Percentiles rank a stretch among this genome's conserved stretches.
Conservation (phyloP, 2,888 invertebrate genomes). For the Abscondita cerata region DNA sequence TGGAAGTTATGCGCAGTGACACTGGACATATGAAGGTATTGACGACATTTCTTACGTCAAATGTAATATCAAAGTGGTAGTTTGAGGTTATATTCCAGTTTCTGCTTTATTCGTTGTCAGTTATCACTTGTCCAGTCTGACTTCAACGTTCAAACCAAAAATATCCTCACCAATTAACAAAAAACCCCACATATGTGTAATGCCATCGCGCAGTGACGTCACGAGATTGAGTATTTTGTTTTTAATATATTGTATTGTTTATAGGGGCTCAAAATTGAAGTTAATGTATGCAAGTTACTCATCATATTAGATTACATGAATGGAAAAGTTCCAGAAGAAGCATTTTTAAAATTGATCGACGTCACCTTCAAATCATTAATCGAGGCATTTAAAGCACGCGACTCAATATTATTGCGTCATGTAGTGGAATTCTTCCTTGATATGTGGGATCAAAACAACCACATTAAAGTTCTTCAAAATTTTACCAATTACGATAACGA, state of each 20-base stretch:
- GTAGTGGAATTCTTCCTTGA: slow-evolving; percentile 65
- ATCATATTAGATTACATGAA: slow-evolving; percentile 63
- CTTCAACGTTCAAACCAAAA: too few species aligned
- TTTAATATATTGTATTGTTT: neutral
- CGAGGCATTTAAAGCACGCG: slow-evolving; percentile 58
- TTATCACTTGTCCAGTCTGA: too few species aligned
- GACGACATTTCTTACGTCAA: too few species aligned
- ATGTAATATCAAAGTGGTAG: too few species aligned
- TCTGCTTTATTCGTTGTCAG: too few species aligned
- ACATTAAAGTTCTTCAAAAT: slow-evolving; percentile 34
- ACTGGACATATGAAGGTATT: too few species aligned
- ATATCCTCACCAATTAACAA: too few species aligned
- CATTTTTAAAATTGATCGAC: slow-evolving; percentile 59
- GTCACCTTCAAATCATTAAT: slow-evolving; percentile 61
- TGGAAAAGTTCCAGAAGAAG: slow-evolving; percentile 60
- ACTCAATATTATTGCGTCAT: slow-evolving; percentile 60
- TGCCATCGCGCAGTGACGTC: too few species aligned
- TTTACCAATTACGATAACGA: slow-evolving; percentile 53
- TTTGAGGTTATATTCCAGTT: too few species aligned
- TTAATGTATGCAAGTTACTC: slow-evolving; percentile 64
- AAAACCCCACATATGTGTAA: too few species aligned
- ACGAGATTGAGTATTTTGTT: neutral
- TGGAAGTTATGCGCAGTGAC: too few species aligned
- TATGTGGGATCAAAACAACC: slow-evolving; percentile 54
- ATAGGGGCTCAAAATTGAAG: slow-evolving; percentile 57